Evolutionary conservation across 2,797 vertebrate genomes (phyloP), one percentile per base, ranked within the genome.

Genomic region (Falco berigora): DNA sequence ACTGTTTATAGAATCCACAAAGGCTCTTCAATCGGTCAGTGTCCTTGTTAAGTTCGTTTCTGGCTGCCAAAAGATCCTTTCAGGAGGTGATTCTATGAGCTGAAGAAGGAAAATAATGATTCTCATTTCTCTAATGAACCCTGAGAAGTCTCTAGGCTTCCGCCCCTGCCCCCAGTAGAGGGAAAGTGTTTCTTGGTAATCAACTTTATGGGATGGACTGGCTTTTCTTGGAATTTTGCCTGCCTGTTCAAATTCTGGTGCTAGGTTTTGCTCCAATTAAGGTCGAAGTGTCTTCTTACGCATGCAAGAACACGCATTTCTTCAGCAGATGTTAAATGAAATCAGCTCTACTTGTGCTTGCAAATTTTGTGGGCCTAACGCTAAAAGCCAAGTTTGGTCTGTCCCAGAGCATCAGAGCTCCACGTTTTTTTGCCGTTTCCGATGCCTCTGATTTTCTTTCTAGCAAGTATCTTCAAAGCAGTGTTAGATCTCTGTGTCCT

Each of bases 101-200:
- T 64, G 66, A n/a, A 79, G 81, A 32, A 63, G 86, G 67, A 72
- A 92, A 95, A 93, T 88, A 82, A 91, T 27, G 63, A 95, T 81
- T 20, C 69, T 28, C 28, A 9, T 16, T 44, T 20, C 85, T 90
- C 53, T 96, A 87, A 90, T 71, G 80, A 92, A 90, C 69, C 62
- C 66, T 49, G 46, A 88, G 76, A 94, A 90, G 28, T 55, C 88
- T 91, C 38, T 46, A 17, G 23, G 42, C 32, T 72, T 75, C 68
- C 71, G 13, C 12, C 46, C 13, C 32, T 20, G 6, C 58, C 82
- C 58, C 28, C 28, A 44, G 17, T 22, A 63, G 23, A 90, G 27
- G 32, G 28, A 47, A 90, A 55, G 14, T 27, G 14, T 49, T 86
- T 49, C 68, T 77, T 50, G 34, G 19, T 82, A 86, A 92, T 64